These are phyloP conservation scores for Petrosia ficiformis DNA, from an alignment of 37 sponge, comb jelly and placozoan genomes.

Conservation along the genomic window DNA sequence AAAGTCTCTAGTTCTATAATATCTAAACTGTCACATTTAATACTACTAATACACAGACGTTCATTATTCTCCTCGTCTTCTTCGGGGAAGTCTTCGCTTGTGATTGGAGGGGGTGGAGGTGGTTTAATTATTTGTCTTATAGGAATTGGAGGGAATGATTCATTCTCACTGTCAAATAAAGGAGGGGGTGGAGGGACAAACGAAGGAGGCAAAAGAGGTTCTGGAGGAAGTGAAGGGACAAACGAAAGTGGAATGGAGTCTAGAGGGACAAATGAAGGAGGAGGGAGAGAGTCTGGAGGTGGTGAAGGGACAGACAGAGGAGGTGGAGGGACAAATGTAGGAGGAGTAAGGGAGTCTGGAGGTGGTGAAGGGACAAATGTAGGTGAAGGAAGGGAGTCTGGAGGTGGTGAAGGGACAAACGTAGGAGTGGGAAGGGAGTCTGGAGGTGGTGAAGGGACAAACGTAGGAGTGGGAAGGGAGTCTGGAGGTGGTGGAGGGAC, in stretches of 20 bases:
- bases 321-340: neutral
- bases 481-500: no score
- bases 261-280: neutral
- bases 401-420: no score
- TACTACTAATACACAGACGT: neutral
- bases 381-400: no score
- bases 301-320: neutral
- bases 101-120: slow-evolving; percentile 22
- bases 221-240: neutral
- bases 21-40: neutral
- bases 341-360: neutral
- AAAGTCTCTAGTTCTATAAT: neutral
- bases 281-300: slow-evolving; percentile 7
- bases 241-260: neutral
- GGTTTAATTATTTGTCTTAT: neutral
- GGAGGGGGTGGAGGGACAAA: slow-evolving; percentile 8
- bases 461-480: no score
- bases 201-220: neutral
- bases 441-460: no score
- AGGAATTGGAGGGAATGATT: slow-evolving; percentile 18
- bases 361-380: no score
- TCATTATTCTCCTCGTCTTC: neutral
- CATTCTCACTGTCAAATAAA: slow-evolving; percentile 4
- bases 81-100: neutral
- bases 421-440: no score